phyloP scores from a whole-genome alignment of 2,113 vertebrate species.

The Passerina amoena region DNA sequence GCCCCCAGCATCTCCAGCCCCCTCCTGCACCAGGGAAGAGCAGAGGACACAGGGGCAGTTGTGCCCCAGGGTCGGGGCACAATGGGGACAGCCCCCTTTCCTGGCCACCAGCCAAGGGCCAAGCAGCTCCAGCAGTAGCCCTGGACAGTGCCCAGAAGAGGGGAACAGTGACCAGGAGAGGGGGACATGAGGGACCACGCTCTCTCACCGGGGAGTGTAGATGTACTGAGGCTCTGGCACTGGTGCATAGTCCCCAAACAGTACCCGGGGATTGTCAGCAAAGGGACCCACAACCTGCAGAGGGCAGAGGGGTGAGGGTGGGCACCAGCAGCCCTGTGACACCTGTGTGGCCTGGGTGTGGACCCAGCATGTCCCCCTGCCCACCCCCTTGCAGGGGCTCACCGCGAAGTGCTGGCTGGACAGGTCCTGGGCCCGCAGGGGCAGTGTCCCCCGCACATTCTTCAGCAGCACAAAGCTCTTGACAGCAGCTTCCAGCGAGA shows the following conservation, averaged over 20 bases:
- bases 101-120: not conserved
- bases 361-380: not conserved
- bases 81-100: not conserved
- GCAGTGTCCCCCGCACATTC: slow-evolving; percentile 14
- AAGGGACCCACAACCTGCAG: slow-evolving; percentile 67
- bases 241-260: slow-evolving; percentile 66
- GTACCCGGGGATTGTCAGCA: slow-evolving; percentile 34
- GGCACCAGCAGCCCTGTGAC: not conserved
- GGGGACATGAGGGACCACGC: rapidly evolving
- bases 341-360: rapidly evolving
- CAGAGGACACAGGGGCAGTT: not conserved
- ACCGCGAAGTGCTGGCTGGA: not conserved
- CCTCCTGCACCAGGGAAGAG: slow-evolving; percentile 15
- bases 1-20: slow-evolving; percentile 28
- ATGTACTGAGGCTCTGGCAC: slow-evolving; percentile 56
- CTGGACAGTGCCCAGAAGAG: not conserved
- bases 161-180: not conserved
- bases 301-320: not conserved
- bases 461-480: slow-evolving; percentile 73
- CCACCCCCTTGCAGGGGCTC: rapidly evolving
- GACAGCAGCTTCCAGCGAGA: slow-evolving; percentile 62
- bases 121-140: not conserved
- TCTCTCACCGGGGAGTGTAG: slow-evolving; percentile 65
- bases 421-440: slow-evolving; percentile 23
- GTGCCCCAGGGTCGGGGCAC: not conserved